These are phyloP conservation scores for Macquaria ambigua DNA, from an alignment of 2,113 vertebrate species.

Conservation along the genomic window DNA sequence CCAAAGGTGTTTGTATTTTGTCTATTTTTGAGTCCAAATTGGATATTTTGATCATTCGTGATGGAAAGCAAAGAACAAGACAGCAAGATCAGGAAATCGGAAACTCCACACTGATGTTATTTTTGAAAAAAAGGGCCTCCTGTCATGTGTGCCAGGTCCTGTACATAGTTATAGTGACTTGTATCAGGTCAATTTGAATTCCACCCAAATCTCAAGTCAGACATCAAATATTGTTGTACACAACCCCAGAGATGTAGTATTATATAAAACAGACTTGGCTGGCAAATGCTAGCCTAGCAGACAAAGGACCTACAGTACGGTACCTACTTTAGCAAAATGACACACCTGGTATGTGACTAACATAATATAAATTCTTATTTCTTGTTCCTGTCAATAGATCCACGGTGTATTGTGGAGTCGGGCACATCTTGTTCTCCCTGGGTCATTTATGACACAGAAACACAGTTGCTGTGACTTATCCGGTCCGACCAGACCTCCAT, in stretches of 20 bases:
- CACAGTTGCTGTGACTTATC: slow-evolving; percentile 8
- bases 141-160: background rate
- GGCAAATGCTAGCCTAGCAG: background rate
- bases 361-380: background rate
- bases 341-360: background rate
- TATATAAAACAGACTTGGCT: background rate
- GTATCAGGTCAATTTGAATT: background rate
- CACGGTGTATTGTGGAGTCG: background rate
- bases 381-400: background rate
- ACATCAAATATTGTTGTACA: background rate
- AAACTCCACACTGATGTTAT: background rate
- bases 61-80: background rate
- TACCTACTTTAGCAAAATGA: background rate
- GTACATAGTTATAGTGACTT: background rate
- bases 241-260: background rate
- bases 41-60: background rate
- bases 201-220: background rate
- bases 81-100: background rate
- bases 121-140: background rate
- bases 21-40: background rate
- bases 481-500: background rate
- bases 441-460: slow-evolving; percentile 46
- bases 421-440: background rate
- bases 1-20: background rate
- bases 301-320: background rate